Conservation (phyloP, 2,888 invertebrate species). For the Timema cristinae region DNA sequence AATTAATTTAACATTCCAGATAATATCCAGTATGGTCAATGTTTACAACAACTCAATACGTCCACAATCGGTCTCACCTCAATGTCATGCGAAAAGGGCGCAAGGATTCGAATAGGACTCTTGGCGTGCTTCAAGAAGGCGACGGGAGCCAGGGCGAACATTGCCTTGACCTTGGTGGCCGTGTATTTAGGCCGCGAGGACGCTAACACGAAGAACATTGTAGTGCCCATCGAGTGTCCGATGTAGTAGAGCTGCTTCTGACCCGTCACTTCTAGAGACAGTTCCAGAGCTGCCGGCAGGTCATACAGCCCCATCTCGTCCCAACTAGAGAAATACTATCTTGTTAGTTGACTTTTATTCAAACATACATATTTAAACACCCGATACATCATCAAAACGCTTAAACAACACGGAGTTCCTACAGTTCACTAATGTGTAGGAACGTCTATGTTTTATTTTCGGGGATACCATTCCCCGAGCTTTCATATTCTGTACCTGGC, state of each 20-base stretch:
- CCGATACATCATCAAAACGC: no score
- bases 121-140: neutral
- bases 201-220: conserved; percentile 21
- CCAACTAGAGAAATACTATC: conserved; percentile 7
- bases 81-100: neutral
- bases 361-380: no score
- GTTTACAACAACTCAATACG: no score
- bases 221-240: conserved; percentile 22
- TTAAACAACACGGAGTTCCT: no score
- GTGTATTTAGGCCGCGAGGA: conserved; percentile 16
- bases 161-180: neutral
- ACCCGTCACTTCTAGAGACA: conserved; percentile 11
- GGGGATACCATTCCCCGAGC: no score
- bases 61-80: neutral
- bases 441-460: no score
- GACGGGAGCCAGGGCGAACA: conserved; percentile 17
- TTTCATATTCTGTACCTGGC: no score
- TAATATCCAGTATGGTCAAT: no score
- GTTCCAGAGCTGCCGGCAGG: conserved; percentile 16
- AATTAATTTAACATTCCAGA: no score
- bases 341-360: no score
- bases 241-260: conserved; percentile 18
- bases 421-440: no score
- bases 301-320: conserved; percentile 20
- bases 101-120: neutral